Evolutionary conservation across 2,113 vertebrate species (phyloP).

Genomic region (Amazona guildingii): DNA sequence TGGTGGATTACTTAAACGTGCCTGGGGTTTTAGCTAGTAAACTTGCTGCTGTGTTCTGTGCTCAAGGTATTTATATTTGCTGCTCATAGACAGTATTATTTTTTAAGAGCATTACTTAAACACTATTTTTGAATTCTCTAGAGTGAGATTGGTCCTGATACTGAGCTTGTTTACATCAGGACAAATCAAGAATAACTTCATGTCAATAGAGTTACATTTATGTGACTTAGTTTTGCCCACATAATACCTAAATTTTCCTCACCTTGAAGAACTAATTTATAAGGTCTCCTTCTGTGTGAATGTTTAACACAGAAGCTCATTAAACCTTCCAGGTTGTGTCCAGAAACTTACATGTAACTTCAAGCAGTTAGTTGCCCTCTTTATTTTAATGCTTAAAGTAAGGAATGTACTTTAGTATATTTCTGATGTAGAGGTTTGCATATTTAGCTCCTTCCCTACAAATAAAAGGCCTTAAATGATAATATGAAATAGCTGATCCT

Average conservation of each 20-base stretch:
- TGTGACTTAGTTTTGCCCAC: background rate
- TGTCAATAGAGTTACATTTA: background rate
- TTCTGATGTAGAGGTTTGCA: background rate
- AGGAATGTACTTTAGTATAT: background rate
- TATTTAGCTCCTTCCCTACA: background rate
- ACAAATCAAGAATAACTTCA: background rate
- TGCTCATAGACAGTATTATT: background rate
- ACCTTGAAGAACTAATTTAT: background rate
- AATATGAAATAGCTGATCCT: background rate
- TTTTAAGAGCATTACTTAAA: background rate
- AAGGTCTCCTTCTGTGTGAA: background rate
- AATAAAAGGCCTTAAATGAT: background rate
- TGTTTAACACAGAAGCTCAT: background rate
- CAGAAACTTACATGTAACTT: background rate
- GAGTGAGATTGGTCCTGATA: background rate
- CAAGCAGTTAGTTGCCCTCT: background rate
- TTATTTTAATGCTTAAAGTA: background rate
- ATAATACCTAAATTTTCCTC: background rate
- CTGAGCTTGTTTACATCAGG: background rate
- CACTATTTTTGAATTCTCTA: background rate
- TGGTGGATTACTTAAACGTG: background rate
- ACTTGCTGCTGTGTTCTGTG: background rate
- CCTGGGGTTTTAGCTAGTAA: background rate
- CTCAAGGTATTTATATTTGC: background rate
- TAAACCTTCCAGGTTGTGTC: background rate